Percentiles rank a stretch among this genome's conserved stretches.
phyloP scores from a whole-genome alignment of 2,113 vertebrate species.

The Thunnus thynnus region DNA sequence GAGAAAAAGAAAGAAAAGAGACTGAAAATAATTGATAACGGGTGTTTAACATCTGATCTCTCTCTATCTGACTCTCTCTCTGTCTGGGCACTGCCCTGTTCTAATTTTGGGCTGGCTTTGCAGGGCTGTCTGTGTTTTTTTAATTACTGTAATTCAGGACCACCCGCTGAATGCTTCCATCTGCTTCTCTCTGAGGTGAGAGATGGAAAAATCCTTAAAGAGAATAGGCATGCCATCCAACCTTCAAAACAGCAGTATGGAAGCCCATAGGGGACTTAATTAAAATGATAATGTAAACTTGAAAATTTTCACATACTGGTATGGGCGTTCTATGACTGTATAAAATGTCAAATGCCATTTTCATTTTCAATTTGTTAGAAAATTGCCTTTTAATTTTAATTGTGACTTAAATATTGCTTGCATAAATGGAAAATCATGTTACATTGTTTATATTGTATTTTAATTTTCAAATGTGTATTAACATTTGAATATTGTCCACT shows the following conservation, averaged over 20 bases:
- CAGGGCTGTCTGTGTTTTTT: conserved; percentile 58
- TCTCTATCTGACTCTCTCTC: not conserved
- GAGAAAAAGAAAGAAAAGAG: conserved; percentile 17
- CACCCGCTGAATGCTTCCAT: conserved; percentile 60
- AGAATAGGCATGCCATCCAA: not conserved
- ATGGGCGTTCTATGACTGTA: too few relatives aligned
- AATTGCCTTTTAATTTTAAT: too few relatives aligned
- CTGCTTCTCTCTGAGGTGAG: conserved; percentile 64
- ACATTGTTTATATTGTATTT: too few relatives aligned
- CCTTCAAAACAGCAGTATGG: not conserved
- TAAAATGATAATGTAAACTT: too few relatives aligned
- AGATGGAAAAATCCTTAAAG: conserved; percentile 31
- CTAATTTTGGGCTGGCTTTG: conserved; percentile 23
- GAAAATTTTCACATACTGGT: too few relatives aligned
- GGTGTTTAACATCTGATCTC: conserved; percentile 38
- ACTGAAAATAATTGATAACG: conserved; percentile 51
- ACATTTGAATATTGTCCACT: too few relatives aligned
- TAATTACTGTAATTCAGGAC: conserved; percentile 69
- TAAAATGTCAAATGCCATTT: too few relatives aligned
- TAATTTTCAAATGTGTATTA: too few relatives aligned
- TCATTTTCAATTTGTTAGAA: too few relatives aligned
- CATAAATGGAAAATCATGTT: too few relatives aligned
- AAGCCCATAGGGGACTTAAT: too few relatives aligned
- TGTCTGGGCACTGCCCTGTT: conserved; percentile 16
- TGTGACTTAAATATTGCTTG: too few relatives aligned